A percentile compares a stretch with the other conserved stretches of the same genome.
phyloP scores from a whole-genome alignment of 2,888 invertebrate genomes.

The Choreutis nemorana region DNA sequence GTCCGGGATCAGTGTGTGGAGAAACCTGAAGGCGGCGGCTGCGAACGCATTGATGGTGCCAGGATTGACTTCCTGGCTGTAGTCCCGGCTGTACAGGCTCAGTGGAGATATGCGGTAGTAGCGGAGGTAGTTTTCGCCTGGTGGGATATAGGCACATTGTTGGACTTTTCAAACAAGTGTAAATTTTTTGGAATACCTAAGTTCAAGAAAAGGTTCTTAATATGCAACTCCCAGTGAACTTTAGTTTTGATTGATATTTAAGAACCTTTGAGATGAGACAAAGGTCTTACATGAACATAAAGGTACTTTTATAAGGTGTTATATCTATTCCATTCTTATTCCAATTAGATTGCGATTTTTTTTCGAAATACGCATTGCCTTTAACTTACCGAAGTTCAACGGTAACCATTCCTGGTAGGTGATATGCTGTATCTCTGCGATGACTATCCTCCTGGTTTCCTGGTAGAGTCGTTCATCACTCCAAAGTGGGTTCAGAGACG shows the following conservation, averaged over 20 bases:
- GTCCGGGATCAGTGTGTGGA: conserved; percentile 71
- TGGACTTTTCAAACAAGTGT: too few relatives aligned
- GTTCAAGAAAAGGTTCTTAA: too few relatives aligned
- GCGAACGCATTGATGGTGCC: conserved; percentile 73
- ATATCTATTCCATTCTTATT: too few relatives aligned
- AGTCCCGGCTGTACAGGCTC: conserved; percentile 70
- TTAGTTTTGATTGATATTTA: too few relatives aligned
- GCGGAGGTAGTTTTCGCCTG: conserved; percentile 65
- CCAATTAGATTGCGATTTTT: too few relatives aligned
- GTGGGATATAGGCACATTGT: too few relatives aligned
- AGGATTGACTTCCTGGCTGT: conserved; percentile 69
- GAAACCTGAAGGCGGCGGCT: conserved; percentile 74
- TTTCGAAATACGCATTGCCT: background rate
- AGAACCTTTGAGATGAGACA: too few relatives aligned
- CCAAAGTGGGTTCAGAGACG: conserved; percentile 64
- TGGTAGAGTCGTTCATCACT: conserved; percentile 64
- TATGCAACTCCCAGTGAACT: too few relatives aligned
- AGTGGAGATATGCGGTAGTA: conserved; percentile 70
- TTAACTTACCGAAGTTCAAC: conserved; percentile 48
- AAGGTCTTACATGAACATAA: too few relatives aligned
- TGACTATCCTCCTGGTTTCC: conserved; percentile 59
- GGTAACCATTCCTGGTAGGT: conserved; percentile 69
- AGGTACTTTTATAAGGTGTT: too few relatives aligned
- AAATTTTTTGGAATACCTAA: too few relatives aligned
- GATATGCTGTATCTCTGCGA: conserved; percentile 68